Evolutionary conservation across 2,797 vertebrate species (phyloP).

Genomic region (Rhadinocentrus ornatus): DNA sequence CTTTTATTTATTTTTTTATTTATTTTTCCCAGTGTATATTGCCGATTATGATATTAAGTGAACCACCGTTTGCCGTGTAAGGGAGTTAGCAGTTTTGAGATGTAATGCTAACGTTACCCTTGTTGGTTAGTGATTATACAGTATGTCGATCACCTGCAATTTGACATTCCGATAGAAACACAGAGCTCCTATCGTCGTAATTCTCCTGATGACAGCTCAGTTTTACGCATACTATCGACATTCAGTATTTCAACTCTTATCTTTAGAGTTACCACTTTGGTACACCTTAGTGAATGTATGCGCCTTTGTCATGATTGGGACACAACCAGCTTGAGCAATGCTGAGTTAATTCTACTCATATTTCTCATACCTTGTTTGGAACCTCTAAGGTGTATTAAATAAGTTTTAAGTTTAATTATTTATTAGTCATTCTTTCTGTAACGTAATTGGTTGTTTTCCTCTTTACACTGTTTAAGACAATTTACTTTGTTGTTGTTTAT

Average conservation of each 20-base stretch:
- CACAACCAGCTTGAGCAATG: background rate
- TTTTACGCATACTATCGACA: background rate
- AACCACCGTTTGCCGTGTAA: constrained; percentile 29
- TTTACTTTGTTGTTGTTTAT: background rate
- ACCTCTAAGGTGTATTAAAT: too few species aligned
- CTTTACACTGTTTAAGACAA: background rate
- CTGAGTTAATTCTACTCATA: background rate
- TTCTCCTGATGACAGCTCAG: background rate
- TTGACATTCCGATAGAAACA: constrained; percentile 42
- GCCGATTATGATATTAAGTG: constrained; percentile 38
- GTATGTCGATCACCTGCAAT: constrained; percentile 36
- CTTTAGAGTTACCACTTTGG: background rate
- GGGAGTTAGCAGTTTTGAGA: constrained; percentile 54
- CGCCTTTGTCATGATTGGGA: constrained; percentile 6
- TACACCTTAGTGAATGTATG: constrained; percentile 25
- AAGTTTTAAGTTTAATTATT: background rate
- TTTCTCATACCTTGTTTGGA: background rate
- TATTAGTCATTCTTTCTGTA: background rate
- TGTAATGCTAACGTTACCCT: constrained; percentile 7
- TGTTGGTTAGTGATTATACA: constrained; percentile 2
- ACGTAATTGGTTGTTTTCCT: background rate
- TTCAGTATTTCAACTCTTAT: background rate
- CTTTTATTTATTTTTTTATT: background rate
- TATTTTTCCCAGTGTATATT: background rate
- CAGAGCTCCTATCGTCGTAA: background rate